phyloP scores from a whole-genome alignment of 2,113 vertebrate genomes.

The Barnardius zonarius region DNA sequence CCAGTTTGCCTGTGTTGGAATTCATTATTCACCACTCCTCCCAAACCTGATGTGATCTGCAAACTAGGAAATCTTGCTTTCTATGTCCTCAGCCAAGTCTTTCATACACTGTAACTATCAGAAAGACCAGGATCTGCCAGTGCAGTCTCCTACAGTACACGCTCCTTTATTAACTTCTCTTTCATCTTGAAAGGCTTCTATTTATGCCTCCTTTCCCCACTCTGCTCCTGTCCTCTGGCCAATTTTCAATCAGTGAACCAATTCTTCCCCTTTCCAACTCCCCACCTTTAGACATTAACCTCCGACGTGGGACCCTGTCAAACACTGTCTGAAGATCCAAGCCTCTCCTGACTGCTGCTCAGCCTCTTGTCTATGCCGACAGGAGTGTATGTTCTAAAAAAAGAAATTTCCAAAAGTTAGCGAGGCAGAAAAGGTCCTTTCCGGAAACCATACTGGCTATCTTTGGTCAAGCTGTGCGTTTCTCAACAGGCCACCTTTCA shows the following conservation, averaged over 20 bases:
- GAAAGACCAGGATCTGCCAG: constrained; percentile 65
- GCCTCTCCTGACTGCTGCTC: constrained; percentile 65
- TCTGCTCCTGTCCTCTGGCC: constrained; percentile 65
- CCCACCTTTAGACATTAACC: constrained; percentile 68
- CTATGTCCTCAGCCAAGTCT: constrained; percentile 62
- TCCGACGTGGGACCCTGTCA: constrained; percentile 58
- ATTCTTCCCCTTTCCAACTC: constrained; percentile 67
- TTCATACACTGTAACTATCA: constrained; percentile 64
- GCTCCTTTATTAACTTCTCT: constrained; percentile 69
- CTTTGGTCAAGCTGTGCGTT: constrained; percentile 72
- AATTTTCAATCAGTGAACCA: constrained; percentile 65
- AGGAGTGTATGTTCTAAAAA: constrained; percentile 66
- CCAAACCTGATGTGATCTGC: constrained; percentile 46
- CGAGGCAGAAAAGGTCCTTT: constrained; percentile 72
- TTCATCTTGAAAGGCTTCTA: constrained; percentile 69
- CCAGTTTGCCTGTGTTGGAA: background rate
- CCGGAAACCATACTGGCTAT: constrained; percentile 69
- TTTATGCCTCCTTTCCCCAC: constrained; percentile 66
- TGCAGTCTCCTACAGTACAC: constrained; percentile 64
- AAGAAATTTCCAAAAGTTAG: constrained; percentile 72
- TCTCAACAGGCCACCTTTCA: constrained; percentile 74
- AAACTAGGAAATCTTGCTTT: constrained; percentile 59
- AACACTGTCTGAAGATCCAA: constrained; percentile 66
- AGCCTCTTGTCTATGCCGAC: constrained; percentile 65
- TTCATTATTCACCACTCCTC: constrained; percentile 41